Evolutionary conservation across 1,140 invertebrate genomes (phyloP).

Genomic region (Musca vetustissima): DNA sequence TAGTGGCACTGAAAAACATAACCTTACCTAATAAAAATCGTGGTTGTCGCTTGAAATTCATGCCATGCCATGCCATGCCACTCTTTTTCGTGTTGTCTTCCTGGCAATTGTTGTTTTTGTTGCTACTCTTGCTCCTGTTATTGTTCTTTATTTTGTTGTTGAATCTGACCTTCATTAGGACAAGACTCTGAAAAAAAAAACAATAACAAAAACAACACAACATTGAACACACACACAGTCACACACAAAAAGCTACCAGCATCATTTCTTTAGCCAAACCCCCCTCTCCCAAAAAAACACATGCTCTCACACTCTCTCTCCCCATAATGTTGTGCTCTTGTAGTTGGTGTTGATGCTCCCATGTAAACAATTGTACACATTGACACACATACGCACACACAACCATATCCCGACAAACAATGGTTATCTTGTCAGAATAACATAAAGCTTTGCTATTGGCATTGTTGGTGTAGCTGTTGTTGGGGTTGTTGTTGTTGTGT

Average conservation of each 20-base stretch:
- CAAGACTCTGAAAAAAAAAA: slow-evolving; percentile 6
- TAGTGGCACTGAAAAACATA: no score
- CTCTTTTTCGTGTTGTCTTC: neutral
- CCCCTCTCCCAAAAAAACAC: neutral
- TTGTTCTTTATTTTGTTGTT: neutral
- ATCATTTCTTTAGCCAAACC: neutral
- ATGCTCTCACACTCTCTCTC: neutral
- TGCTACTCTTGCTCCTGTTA: no score
- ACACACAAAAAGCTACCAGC: neutral
- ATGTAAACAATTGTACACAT: neutral
- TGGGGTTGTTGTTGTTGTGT: no score
- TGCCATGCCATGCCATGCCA: neutral
- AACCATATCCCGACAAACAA: no score
- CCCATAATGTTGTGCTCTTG: neutral
- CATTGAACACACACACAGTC: no score
- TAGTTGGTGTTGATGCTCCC: neutral
- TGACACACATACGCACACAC: neutral
- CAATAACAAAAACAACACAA: neutral
- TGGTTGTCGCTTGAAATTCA: slow-evolving; percentile 4
- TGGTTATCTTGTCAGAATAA: no score
- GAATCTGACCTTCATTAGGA: slow-evolving; percentile 23
- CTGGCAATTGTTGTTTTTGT: neutral
- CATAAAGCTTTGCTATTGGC: no score
- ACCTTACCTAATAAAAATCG: slow-evolving; percentile 19
- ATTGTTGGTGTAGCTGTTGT: no score